Evolutionary conservation across 1,140 invertebrate species (phyloP), one percentile per base, ranked within the genome.

Genomic region (Alviniconcha marisindica): DNA sequence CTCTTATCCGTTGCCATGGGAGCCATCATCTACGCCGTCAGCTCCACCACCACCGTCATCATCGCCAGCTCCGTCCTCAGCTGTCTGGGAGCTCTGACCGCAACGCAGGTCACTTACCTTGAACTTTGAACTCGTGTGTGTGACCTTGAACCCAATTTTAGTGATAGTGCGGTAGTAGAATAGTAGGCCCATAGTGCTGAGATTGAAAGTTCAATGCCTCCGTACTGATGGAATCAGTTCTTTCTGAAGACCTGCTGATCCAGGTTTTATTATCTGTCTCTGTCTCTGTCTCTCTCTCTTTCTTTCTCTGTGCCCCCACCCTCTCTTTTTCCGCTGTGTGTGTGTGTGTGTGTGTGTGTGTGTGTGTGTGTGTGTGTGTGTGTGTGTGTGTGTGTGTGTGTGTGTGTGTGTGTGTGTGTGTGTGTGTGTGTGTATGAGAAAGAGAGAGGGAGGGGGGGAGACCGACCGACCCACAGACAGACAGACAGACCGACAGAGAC

Each of bases 1-100:
- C 94, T 97, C 15, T 94, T 99, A 3, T 98, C 97, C 0, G 94
- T 97, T 63, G 96, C 95, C 85, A 96, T 98, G 94, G 98, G 98
- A 0, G 95, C 95, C 7, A 96, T 98, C 69, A 96, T 99, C 1
- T 95, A 95, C 63, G 86, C 94, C 1, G 91, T 95, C 1, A 95
- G 96, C 0, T 97, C 97, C n/a, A 97, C 97, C 0, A 93, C 92
- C 18, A 96, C 97, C 0, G 97, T 99, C 38, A 96, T 97, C 0
- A 95, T 95, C 28, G 96, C 97, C 0, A 96, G 97, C 0, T 96
- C 97, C 66, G 94, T 96, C 76, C 93, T 98, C 0, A 96, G 97
- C 12, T 96, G 96, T 31, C 97, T 96, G 85, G 97, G 97, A 3
- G 96, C 97, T 0, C 87, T 97, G 40, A 94, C 96, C 7, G 97